phyloP scores from a whole-genome alignment of 2,113 vertebrate genomes.

The Ameiurus melas region DNA sequence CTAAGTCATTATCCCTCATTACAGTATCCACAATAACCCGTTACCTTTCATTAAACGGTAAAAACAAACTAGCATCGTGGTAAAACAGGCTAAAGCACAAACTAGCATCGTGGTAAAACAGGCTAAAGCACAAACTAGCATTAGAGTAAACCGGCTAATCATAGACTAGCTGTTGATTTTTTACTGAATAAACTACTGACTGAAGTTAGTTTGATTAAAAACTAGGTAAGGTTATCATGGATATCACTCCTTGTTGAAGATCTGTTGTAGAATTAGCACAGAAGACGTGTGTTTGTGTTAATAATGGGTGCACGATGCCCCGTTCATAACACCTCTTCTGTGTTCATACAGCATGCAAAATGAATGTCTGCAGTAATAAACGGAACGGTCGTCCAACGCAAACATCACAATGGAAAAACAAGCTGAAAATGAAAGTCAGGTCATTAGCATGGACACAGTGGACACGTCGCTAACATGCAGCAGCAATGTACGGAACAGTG shows the following conservation, averaged over 20 bases:
- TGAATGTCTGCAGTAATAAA: not conserved
- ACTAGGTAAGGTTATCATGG: not conserved
- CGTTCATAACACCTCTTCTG: not conserved
- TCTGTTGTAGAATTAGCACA: not conserved
- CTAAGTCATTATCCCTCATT: not conserved
- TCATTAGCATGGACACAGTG: conserved; percentile 27
- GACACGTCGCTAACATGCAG: conserved; percentile 42
- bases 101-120: not conserved
- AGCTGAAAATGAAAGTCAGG: conserved; percentile 9
- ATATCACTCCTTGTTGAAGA: not conserved
- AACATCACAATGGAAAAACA: conserved; percentile 4
- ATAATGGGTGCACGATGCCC: not conserved
- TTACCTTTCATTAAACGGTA: not conserved
- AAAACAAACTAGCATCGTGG: not conserved
- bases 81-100: not conserved
- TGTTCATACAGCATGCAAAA: conserved; percentile 55
- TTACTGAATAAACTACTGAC: not conserved
- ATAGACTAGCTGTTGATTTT: not conserved
- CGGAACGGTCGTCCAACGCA: not conserved
- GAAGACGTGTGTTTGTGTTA: not conserved
- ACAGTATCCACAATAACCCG: not conserved
- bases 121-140: not conserved
- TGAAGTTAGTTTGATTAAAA: not conserved
- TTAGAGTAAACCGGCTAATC: not conserved
- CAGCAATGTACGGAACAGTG: conserved; percentile 17